phyloP scores from a whole-genome alignment of 1,140 invertebrate species.

The Protaetia brevitarsis region DNA sequence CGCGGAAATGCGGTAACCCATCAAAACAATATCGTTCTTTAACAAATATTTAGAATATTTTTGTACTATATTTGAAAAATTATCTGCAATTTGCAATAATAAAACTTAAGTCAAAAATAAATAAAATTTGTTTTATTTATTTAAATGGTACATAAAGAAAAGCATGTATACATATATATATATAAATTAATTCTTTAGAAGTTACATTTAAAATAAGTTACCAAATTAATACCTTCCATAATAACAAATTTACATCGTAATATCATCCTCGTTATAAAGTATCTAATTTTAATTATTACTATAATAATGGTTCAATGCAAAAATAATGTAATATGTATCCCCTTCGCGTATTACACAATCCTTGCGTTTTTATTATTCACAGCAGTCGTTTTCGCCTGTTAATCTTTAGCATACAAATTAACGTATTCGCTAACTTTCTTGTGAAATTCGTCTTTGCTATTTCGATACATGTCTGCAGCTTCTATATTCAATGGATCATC shows the following conservation, averaged over 20 bases:
- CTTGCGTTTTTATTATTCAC: neutral
- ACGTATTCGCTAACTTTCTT: slow-evolving; percentile 76
- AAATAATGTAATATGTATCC: too few species aligned
- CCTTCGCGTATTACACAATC: neutral
- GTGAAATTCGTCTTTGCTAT: slow-evolving; percentile 76
- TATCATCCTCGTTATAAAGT: neutral
- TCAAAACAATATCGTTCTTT: neutral
- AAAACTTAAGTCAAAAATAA: neutral
- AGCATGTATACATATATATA: too few species aligned
- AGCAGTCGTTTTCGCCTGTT: slow-evolving; percentile 23
- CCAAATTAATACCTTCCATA: too few species aligned
- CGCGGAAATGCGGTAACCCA: too few species aligned
- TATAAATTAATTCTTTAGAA: too few species aligned
- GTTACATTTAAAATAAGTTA: too few species aligned
- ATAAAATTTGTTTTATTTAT: neutral
- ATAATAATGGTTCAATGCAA: neutral
- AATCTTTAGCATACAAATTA: slow-evolving; percentile 41
- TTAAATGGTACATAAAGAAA: too few species aligned
- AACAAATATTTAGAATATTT: slow-evolving; percentile 10
- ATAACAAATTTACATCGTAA: too few species aligned
- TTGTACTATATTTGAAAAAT: slow-evolving; percentile 11
- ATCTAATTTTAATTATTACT: neutral
- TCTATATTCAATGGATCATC: slow-evolving; percentile 93
- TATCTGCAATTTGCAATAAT: slow-evolving; percentile 9
- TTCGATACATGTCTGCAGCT: slow-evolving; percentile 82